Conservation (phyloP, 2,113 vertebrate genomes). For the Panthera tigris region DNA sequence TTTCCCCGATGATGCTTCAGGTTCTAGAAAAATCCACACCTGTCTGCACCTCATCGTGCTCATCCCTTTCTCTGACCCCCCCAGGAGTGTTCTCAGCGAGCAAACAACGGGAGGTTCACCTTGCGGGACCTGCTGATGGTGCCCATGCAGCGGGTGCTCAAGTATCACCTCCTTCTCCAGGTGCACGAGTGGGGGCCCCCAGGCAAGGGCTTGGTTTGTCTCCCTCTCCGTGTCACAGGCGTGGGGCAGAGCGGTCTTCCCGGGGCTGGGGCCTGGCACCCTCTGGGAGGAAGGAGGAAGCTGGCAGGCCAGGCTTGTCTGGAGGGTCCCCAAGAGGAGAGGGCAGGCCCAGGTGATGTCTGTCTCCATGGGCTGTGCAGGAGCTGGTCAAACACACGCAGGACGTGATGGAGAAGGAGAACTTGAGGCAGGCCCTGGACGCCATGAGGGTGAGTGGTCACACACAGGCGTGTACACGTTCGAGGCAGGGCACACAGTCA, state of each 20-base stretch:
- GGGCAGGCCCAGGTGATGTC: neutral
- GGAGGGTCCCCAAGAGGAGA: neutral
- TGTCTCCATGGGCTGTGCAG: constrained; percentile 69
- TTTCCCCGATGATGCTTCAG: neutral
- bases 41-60: neutral
- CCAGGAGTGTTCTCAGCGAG: constrained; percentile 94
- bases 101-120: constrained; percentile 93
- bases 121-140: constrained; percentile 95
- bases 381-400: constrained; percentile 93
- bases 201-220: fast-evolving
- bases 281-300: neutral
- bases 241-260: neutral
- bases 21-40: neutral
- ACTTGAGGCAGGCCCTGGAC: constrained; percentile 89
- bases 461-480: too few species aligned
- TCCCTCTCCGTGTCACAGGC: neutral
- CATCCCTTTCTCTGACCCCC: neutral
- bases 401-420: constrained; percentile 89
- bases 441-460: constrained; percentile 88
- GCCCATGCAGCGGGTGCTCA: constrained; percentile 95
- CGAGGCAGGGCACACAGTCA: neutral
- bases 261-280: neutral
- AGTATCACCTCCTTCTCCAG: constrained; percentile 92
- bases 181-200: constrained; percentile 29
- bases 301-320: neutral